phyloP scores from a whole-genome alignment of 2,888 invertebrate genomes.

The Mystacides longicornis region DNA sequence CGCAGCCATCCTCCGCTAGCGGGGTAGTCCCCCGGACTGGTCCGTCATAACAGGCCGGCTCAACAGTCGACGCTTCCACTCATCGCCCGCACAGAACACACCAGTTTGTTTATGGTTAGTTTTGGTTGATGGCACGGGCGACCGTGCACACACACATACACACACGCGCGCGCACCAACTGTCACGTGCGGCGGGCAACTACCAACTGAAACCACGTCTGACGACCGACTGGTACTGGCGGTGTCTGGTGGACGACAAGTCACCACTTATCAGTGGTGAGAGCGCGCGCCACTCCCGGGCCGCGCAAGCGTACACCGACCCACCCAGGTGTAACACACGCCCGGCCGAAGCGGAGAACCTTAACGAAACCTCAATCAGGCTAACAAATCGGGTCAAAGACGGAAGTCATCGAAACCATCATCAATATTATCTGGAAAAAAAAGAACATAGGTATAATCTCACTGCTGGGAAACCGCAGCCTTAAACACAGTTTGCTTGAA shows the following conservation, averaged over 20 bases:
- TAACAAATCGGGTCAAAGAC: background rate
- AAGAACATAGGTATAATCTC: too few relatives aligned
- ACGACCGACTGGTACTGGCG: slow-evolving; percentile 21
- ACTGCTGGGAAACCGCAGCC: too few relatives aligned
- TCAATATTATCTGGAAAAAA: too few relatives aligned
- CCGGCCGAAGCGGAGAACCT: slow-evolving; percentile 1
- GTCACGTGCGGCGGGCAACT: slow-evolving; percentile 37
- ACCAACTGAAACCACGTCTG: slow-evolving; percentile 30
- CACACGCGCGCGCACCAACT: slow-evolving; percentile 14
- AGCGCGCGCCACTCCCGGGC: slow-evolving; percentile 18
- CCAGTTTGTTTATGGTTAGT: slow-evolving; percentile 31
- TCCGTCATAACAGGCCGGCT: slow-evolving; percentile 22
- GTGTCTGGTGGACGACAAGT: slow-evolving; percentile 25
- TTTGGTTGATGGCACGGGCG: slow-evolving; percentile 42
- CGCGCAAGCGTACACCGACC: slow-evolving; percentile 10
- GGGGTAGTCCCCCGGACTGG: slow-evolving; percentile 22
- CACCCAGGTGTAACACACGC: slow-evolving; percentile 7
- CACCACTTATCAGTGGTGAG: slow-evolving; percentile 32
- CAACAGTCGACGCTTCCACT: slow-evolving; percentile 32
- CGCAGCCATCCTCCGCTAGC: slow-evolving; percentile 24
- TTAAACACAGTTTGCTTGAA: too few relatives aligned
- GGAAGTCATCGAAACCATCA: too few relatives aligned
- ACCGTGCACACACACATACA: slow-evolving; percentile 30
- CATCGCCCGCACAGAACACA: slow-evolving; percentile 10
- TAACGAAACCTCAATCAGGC: slow-evolving; percentile 1